A percentile compares a stretch with the other conserved stretches of the same genome.
These are phyloP conservation scores for Anolis sagrei DNA, from an alignment of 2,113 vertebrate species.

Conservation along the genomic window DNA sequence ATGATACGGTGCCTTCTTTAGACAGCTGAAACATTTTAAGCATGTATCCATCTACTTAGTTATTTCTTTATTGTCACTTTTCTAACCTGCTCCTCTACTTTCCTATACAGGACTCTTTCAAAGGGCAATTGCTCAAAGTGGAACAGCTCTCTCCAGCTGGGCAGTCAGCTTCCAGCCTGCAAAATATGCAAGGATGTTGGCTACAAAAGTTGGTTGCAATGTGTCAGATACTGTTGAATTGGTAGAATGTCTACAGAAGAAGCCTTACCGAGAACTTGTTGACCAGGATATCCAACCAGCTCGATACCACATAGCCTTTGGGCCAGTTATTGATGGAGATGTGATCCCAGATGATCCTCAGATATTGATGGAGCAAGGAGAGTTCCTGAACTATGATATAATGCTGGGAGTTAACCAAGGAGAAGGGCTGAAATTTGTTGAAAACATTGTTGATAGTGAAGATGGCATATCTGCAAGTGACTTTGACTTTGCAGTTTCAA, in stretches of 20 bases:
- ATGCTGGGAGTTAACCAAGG: slow-evolving; percentile 99
- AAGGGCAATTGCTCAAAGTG: slow-evolving; percentile 97
- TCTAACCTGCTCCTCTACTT: slow-evolving; percentile 58
- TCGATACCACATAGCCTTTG: slow-evolving; percentile 97
- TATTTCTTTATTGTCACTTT: slow-evolving; percentile 62
- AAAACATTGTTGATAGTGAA: slow-evolving; percentile 97
- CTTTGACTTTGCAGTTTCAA: slow-evolving; percentile 98
- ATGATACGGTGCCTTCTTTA: slow-evolving; percentile 30
- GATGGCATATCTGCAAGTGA: slow-evolving; percentile 97
- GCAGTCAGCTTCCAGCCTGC: slow-evolving; percentile 98
- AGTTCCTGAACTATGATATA: slow-evolving; percentile 98
- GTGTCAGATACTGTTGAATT: slow-evolving; percentile 94
- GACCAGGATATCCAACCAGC: slow-evolving; percentile 99
- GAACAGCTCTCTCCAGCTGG: slow-evolving; percentile 97
- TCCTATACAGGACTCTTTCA: slow-evolving; percentile 91
- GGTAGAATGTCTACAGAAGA: slow-evolving; percentile 94
- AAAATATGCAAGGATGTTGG: slow-evolving; percentile 95
- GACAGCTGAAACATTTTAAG: slow-evolving; percentile 51
- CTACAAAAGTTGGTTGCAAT: slow-evolving; percentile 97
- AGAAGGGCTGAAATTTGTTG: slow-evolving; percentile 96
- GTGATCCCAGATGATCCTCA: slow-evolving; percentile 98
- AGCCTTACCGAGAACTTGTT: slow-evolving; percentile 97
- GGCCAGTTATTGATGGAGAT: slow-evolving; percentile 98
- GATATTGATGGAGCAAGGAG: slow-evolving; percentile 98
- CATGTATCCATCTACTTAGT: slow-evolving; percentile 52